Evolutionary conservation across 2,888 invertebrate species (phyloP), one percentile per base, ranked within the genome.

Genomic region (Caenorhabditis wallacei): DNA sequence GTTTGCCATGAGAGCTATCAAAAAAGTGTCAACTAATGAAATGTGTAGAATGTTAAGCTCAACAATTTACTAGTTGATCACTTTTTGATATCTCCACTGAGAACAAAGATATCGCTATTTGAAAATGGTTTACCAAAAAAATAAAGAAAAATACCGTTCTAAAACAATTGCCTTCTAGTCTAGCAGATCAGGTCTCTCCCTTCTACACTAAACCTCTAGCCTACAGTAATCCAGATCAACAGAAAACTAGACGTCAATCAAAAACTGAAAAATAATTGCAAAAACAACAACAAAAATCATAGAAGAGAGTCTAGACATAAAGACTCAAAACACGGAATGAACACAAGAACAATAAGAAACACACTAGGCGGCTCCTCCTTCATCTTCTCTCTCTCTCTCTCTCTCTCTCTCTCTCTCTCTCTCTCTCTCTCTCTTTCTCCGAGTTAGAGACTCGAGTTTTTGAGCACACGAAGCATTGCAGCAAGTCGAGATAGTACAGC

Each of bases 291-390:
- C 46, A 48, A 48, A 18, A 18, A 48, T 43, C 43, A 43, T 3
- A 8, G 13, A 8, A 18, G 46, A 48, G 43, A 43, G 57, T 37
- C 54, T 56, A 69, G 56, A 56, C 57, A 26, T 26, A 48, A 53
- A 71, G 71, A 71, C 51, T 43, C 54, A 57, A 66, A 66, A 74
- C 74, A 74, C 74, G 46, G 16, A 57, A 37, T 57, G 74, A n/a
- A 46, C n/a, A 61, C 76, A 76, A 76, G 76, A 76, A 79, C 70
- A 71, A 71, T 79, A 71, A 79, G 70, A 64, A 78, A 74, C 64
- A 74, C 40, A 10, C 13, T 43, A n/a, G n/a, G n/a, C n/a, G n/a
- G n/a, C 22, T 43, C 43, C 16, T 43, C 43, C 16, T 16, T 13
- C 46, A 18, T 3, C 18, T 48, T 18, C 18, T 43, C 46, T 40